Percentiles rank a stretch among this genome's conserved stretches.
These are phyloP conservation scores for Pemphredon lugubris DNA, from an alignment of 2,888 invertebrate genomes.

Conservation along the genomic window DNA sequence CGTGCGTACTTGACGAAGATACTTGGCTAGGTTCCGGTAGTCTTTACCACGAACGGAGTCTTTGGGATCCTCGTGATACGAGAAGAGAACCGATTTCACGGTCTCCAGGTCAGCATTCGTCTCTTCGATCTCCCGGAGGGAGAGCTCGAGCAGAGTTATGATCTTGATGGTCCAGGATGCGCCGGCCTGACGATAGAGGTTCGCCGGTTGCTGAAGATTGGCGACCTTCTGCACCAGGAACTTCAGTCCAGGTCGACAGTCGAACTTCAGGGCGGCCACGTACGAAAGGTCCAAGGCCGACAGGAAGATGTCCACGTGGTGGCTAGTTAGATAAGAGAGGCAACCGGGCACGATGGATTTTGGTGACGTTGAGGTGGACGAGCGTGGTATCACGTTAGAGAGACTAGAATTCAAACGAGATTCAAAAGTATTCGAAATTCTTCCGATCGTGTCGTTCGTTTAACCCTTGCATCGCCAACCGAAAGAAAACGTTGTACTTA, in stretches of 20 bases:
- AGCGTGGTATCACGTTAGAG: constrained; percentile 80
- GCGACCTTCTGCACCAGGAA: constrained; percentile 97
- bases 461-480: too few species aligned
- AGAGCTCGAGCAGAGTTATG: constrained; percentile 92
- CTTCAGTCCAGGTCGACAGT: constrained; percentile 94
- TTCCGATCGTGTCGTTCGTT: too few species aligned
- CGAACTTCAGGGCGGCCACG: constrained; percentile 92
- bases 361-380: constrained; percentile 64
- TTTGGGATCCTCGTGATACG: constrained; percentile 35
- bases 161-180: constrained; percentile 95
- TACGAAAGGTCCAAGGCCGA: constrained; percentile 92
- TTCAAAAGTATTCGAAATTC: not conserved
- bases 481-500: too few species aligned
- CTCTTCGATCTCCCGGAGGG: constrained; percentile 85
- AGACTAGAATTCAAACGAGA: constrained; percentile 71
- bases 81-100: constrained; percentile 66
- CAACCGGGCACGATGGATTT: constrained; percentile 67
- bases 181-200: constrained; percentile 95
- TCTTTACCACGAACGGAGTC: constrained; percentile 44
- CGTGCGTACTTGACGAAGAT: constrained; percentile 74
- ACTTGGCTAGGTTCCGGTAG: constrained; percentile 64
- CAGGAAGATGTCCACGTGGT: constrained; percentile 87
- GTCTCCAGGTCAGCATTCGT: constrained; percentile 72
- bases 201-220: constrained; percentile 92
- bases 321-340: constrained; percentile 81